These are phyloP conservation scores for Lamproptera curius DNA, from an alignment of 2,888 invertebrate species.

Conservation along the genomic window DNA sequence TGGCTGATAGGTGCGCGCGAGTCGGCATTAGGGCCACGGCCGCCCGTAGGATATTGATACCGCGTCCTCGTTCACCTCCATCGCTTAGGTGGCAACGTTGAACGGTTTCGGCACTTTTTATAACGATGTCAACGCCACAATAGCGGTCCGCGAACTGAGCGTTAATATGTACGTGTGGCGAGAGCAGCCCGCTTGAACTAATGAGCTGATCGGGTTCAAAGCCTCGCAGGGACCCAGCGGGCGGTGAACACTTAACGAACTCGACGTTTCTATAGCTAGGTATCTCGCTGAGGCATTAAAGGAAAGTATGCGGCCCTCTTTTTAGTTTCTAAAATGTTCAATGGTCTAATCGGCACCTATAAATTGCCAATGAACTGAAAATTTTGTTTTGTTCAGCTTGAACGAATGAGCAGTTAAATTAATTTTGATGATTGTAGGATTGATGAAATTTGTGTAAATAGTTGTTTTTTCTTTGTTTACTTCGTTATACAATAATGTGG, in stretches of 20 bases:
- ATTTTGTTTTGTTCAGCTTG: no score
- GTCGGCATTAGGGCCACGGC: slow-evolving; percentile 68
- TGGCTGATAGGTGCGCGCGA: slow-evolving; percentile 54
- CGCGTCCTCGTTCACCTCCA: slow-evolving; percentile 64
- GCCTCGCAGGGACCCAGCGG: slow-evolving; percentile 55
- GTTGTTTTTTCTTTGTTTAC: no score
- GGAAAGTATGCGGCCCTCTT: no score
- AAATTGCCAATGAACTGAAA: no score
- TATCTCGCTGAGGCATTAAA: no score
- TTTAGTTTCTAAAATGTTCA: no score
- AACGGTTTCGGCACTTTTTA: neutral
- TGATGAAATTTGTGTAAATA: no score
- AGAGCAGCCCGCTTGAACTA: slow-evolving; percentile 65
- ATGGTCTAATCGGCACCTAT: no score
- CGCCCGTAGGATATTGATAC: slow-evolving; percentile 72
- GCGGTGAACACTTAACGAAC: slow-evolving; percentile 47
- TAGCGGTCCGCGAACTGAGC: slow-evolving; percentile 64
- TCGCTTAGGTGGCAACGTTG: slow-evolving; percentile 27
- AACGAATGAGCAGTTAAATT: no score
- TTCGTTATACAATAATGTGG: no score
- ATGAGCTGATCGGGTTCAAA: slow-evolving; percentile 74
- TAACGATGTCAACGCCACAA: slow-evolving; percentile 55
- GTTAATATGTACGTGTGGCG: slow-evolving; percentile 52
- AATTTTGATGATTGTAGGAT: no score
- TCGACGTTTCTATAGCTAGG: no score